Base-by-base conservation (phyloP, 2,797 vertebrate genomes). In the Sylvilagus floridanus region DNA sequence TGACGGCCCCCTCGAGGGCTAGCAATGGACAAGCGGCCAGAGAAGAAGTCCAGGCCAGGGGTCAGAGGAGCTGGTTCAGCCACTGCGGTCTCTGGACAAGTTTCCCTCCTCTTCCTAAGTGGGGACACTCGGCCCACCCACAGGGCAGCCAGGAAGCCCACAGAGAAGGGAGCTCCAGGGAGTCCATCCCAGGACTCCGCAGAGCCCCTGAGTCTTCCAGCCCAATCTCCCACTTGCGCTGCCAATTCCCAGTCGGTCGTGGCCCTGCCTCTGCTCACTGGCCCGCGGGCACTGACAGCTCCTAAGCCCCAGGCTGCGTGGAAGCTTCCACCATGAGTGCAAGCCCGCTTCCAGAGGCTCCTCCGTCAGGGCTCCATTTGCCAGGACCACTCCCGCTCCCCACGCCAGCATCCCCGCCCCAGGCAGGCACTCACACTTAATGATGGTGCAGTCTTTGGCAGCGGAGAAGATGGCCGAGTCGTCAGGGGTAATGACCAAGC, bases 361-460 rank as follows among this genome's bases (percentile, higher is more conserved):
- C 62, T 12, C 42, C 17, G 13, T 11, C 1, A 1, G n/a, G 65
- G 47, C 26, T 93, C 19, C 1, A 7, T 35, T 19, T 75, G 72
- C 42, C n/a, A 21, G 26, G 77, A 30, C 26, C 14, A 62, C 26
- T 22, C 54, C 60, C 26, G 22, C 84, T 72, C 26, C 52, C 37
- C 9, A 47, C 37, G 30, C 1, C 69, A 68, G 47, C 1, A 2
- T 26, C 79, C 54, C 62, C 2, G 19, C 50, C 57, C 60, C 32
- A 11, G 63, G 30, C 10, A 22, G 92, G 42, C 89, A 98, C 99
- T 98, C 94, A 99, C 99, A 99, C 98, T 99, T 99, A 97, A 99
- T 99, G 94, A 99, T 98, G 65, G 99, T 98, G 96, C 99, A 99
- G 16, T 99, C 99, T 98, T 99, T 99, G 89, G 99, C 98, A 1